Conservation (phyloP, 1,140 invertebrate genomes). For the Plectrocnemia conspersa region DNA sequence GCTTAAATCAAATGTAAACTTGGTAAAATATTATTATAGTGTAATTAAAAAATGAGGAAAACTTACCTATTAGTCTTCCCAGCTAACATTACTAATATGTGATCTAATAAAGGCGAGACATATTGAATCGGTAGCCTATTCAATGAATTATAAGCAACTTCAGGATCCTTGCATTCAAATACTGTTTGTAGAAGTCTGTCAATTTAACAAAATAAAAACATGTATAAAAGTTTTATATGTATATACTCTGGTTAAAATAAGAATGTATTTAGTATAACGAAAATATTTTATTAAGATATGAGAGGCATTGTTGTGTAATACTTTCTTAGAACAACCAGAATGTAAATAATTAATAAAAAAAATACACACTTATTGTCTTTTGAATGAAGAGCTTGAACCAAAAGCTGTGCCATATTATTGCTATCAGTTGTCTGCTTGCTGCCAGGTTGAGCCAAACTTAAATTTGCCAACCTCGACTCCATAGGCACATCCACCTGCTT, state of each 20-base stretch:
- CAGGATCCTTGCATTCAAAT: constrained; percentile 41
- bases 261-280: too few species aligned
- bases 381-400: constrained; percentile 73
- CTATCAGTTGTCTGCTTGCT: constrained; percentile 40
- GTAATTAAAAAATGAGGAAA: neutral
- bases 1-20: too few species aligned
- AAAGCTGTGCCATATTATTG: constrained; percentile 65
- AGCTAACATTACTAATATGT: constrained; percentile 41
- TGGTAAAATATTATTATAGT: neutral
- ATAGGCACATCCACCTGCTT: constrained; percentile 63
- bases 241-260: too few species aligned
- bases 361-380: constrained; percentile 59
- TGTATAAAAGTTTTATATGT: too few species aligned
- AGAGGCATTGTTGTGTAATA: too few species aligned
- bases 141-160: constrained; percentile 40
- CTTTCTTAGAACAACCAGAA: too few species aligned
- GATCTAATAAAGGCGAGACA: constrained; percentile 40
- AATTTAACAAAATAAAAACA: too few species aligned
- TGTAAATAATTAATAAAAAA: neutral
- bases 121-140: constrained; percentile 41
- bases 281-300: too few species aligned
- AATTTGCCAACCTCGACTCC: constrained; percentile 68
- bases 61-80: constrained; percentile 47
- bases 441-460: constrained; percentile 43
- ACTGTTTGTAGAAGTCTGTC: constrained; percentile 45